Percentiles rank a stretch among this genome's conserved stretches.
phyloP scores from a whole-genome alignment of 2,888 invertebrate species.

The Eupithecia insigniata region DNA sequence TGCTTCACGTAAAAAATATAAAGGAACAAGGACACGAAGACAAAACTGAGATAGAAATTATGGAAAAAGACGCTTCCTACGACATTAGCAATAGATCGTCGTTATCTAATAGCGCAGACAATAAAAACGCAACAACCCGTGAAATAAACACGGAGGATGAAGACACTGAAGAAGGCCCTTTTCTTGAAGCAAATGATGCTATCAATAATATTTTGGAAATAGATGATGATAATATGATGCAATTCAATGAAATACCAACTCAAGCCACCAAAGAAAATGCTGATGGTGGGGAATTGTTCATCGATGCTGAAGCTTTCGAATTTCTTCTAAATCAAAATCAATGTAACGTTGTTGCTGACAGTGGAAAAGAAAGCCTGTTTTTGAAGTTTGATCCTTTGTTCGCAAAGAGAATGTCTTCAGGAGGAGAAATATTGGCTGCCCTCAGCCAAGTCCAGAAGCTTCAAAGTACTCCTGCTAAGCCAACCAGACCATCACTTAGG shows the following conservation, averaged over 20 bases:
- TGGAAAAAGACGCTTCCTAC: constrained; percentile 53
- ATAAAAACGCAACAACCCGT: constrained; percentile 59
- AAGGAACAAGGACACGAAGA: constrained; percentile 34
- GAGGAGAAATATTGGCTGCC: constrained; percentile 62
- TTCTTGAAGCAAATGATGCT: constrained; percentile 68
- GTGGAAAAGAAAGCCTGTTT: constrained; percentile 79
- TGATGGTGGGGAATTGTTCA: constrained; percentile 72
- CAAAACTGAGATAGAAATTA: constrained; percentile 50
- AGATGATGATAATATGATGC: constrained; percentile 61
- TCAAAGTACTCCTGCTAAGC: constrained; percentile 70
- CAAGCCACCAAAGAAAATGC: constrained; percentile 57
- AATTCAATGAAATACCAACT: constrained; percentile 60
- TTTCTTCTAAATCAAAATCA: constrained; percentile 76
- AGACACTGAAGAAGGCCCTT: constrained; percentile 77
- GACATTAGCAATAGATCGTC: constrained; percentile 55
- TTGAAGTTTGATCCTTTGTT: constrained; percentile 79
- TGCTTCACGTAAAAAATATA: constrained; percentile 15
- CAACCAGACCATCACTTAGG: constrained; percentile 42
- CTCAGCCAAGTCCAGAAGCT: constrained; percentile 62
- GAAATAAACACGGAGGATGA: constrained; percentile 77
- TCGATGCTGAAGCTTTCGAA: constrained; percentile 78
- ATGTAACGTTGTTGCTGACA: constrained; percentile 66
- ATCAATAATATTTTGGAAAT: constrained; percentile 56
- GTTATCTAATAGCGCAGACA: constrained; percentile 61
- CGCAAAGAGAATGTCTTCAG: constrained; percentile 70